phyloP scores from a whole-genome alignment of 2,888 invertebrate species.

The Clostera curtula region DNA sequence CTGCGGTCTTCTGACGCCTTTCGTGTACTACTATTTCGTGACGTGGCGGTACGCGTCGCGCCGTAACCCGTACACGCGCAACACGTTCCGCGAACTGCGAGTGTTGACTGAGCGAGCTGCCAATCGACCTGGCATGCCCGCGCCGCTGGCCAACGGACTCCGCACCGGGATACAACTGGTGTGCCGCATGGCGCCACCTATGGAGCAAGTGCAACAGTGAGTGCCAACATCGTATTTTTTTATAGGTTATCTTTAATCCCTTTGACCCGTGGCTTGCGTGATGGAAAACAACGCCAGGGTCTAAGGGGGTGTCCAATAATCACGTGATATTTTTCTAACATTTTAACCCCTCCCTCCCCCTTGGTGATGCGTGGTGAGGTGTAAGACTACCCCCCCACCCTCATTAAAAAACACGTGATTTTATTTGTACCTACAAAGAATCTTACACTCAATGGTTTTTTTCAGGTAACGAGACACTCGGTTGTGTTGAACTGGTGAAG shows the following conservation, averaged over 20 bases:
- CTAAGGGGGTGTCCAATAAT: no score
- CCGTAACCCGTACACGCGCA: constrained; percentile 96
- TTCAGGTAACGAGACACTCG: constrained; percentile 17
- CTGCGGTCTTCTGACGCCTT: constrained; percentile 92
- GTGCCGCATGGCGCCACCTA: constrained; percentile 84
- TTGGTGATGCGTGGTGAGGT: no score
- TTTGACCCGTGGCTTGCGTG: no score
- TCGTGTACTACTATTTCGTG: constrained; percentile 98
- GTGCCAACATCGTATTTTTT: constrained; percentile 11
- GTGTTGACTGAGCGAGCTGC: constrained; percentile 81
- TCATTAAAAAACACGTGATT: no score
- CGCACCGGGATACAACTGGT: constrained; percentile 79
- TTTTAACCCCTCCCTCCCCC: no score
- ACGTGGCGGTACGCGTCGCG: constrained; percentile 92
- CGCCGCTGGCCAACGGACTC: constrained; percentile 75
- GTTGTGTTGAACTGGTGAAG: constrained; percentile 9
- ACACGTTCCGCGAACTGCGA: constrained; percentile 92
- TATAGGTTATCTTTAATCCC: no score
- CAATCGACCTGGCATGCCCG: constrained; percentile 80
- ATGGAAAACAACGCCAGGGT: no score
- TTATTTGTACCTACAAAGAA: no score
- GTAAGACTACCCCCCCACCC: no score
- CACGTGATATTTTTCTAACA: no score
- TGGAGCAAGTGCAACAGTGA: constrained; percentile 40
- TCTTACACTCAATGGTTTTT: constrained; percentile 2